Conservation (phyloP, 2,888 invertebrate genomes). For the Dione vanillae region DNA sequence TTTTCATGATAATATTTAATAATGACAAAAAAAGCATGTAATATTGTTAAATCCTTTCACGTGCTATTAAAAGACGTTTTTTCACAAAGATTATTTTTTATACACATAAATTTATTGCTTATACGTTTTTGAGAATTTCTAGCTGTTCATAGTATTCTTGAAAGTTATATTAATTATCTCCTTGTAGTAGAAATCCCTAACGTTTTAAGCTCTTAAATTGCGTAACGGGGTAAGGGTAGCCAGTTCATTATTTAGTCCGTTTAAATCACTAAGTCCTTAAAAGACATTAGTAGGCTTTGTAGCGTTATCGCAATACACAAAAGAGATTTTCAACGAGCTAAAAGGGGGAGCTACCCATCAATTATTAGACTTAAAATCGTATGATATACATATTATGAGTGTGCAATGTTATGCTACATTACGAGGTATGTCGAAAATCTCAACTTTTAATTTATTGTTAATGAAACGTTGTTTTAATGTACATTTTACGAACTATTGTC, state of each 20-base stretch:
- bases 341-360: slow-evolving; percentile 64
- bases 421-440: slow-evolving; percentile 27
- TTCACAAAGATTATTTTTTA: too few species aligned
- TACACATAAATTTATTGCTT: neutral
- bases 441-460: too few species aligned
- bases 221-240: slow-evolving; percentile 73
- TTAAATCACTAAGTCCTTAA: slow-evolving; percentile 85
- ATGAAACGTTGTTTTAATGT: neutral
- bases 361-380: slow-evolving; percentile 67
- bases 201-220: slow-evolving; percentile 75
- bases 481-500: too few species aligned
- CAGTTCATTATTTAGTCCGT: slow-evolving; percentile 83
- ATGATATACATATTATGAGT: slow-evolving; percentile 50
- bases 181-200: slow-evolving; percentile 52
- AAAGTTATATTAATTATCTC: slow-evolving; percentile 1
- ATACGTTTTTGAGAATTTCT: neutral
- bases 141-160: neutral
- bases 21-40: too few species aligned
- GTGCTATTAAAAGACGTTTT: too few species aligned
- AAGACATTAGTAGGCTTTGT: slow-evolving; percentile 84
- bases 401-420: slow-evolving; percentile 35
- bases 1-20: too few species aligned
- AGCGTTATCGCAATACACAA: slow-evolving; percentile 81
- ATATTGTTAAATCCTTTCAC: too few species aligned
- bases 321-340: slow-evolving; percentile 74